Base-by-base conservation (phyloP, 2,113 vertebrate genomes). In the Myotis lucifugus region DNA sequence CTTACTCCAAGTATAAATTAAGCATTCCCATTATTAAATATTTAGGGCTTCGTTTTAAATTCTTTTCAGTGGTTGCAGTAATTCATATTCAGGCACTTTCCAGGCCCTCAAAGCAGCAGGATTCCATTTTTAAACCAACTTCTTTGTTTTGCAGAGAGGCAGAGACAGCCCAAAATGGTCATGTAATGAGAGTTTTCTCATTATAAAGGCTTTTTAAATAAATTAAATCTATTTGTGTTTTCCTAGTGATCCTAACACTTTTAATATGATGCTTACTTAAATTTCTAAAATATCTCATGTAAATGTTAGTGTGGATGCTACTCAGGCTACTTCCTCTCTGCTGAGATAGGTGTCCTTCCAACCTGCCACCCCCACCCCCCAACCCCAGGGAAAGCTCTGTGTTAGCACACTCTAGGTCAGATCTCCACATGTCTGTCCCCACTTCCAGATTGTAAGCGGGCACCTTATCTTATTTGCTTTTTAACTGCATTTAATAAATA, bases 191-290 rank as follows among this genome's bases (percentile, higher is more conserved):
- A 86, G 56, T 54, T 61, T 90, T 90, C 61, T 95, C 64, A 88
- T 90, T 74, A 90, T 48, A 85, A 85, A 82, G 34, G 11, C 34
- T 90, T 81, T 64, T 88, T 54, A 91, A 92, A 91, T 79, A 88
- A 85, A 84, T 27, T 86, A 90, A 95, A 90, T 69, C 29, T 84
- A 95, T 48, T 74, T 79, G 15, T 78, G 25, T 93, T 93, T 89
- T 95, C 64, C 81, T 69, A 95, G 73, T 88, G 70, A 84, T 84
- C 66, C 72, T 88, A 90, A 86, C 64, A 84, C 50, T 94, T 87
- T 92, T 74, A 64, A 92, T 27, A 87, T 25, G 1, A 83, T 64
- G 21, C 48, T 73, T 70, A 88, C 56, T 88, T 93, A 84, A 27
- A 90, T 81, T 83, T 27, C 50, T 81, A 70, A 87, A 81, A 23